A percentile compares a stretch with the other conserved stretches of the same genome.
These are phyloP conservation scores for Dasysyrphus tricinctus DNA, from an alignment of 2,888 invertebrate species.

Conservation along the genomic window DNA sequence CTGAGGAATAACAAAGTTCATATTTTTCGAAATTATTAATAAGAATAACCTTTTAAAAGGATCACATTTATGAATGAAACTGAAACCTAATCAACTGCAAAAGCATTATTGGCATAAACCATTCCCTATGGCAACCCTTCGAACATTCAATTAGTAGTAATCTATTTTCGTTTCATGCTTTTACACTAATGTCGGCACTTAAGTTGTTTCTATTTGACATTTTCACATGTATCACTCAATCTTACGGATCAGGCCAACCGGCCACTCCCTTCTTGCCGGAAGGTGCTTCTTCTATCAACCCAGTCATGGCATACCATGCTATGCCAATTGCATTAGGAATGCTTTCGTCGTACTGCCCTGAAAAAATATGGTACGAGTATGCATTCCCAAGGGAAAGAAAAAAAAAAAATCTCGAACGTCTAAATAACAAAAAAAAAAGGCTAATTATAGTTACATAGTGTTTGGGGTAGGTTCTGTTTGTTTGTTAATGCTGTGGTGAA, in stretches of 20 bases:
- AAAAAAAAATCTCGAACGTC: slow-evolving; percentile 5
- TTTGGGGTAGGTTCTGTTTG: slow-evolving; percentile 14
- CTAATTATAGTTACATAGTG: slow-evolving; percentile 54
- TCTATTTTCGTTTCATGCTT: slow-evolving; percentile 52
- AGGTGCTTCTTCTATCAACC: slow-evolving; percentile 21
- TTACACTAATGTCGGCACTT: slow-evolving; percentile 61
- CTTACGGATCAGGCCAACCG: slow-evolving; percentile 38
- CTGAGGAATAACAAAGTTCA: neutral
- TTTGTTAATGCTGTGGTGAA: slow-evolving; percentile 6
- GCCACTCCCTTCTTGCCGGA: slow-evolving; percentile 58
- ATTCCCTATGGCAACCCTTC: slow-evolving; percentile 43
- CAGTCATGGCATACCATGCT: neutral
- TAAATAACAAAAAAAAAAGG: slow-evolving; percentile 9
- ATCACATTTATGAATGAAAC: too few relatives aligned
- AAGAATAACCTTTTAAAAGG: neutral
- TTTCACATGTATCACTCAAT: slow-evolving; percentile 65
- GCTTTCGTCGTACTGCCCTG: slow-evolving; percentile 6
- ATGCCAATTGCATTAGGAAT: slow-evolving; percentile 8
- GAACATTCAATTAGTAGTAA: slow-evolving; percentile 33
- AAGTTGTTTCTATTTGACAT: slow-evolving; percentile 67
- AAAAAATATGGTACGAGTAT: neutral
- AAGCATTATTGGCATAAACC: neutral
- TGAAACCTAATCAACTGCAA: neutral
- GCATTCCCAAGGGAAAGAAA: slow-evolving; percentile 30
- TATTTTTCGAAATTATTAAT: neutral